These are phyloP conservation scores for Sebastes aleutianus DNA, from an alignment of 2,797 vertebrate species.

Conservation along the genomic window DNA sequence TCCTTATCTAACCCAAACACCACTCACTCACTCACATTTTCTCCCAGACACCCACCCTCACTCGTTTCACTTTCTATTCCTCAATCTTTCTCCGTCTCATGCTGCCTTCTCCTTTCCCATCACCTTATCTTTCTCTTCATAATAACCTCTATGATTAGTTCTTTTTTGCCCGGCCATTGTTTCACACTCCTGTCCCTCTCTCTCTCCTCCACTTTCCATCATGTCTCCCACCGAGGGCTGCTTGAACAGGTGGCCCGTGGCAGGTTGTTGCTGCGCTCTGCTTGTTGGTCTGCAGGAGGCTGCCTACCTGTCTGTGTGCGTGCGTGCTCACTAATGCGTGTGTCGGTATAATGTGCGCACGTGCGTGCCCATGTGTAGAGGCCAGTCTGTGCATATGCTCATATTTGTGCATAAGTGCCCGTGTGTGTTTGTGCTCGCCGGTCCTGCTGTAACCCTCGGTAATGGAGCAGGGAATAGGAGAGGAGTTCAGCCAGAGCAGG, in stretches of 20 bases:
- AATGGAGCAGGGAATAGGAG: constrained; percentile 75
- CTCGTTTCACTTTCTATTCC: neutral
- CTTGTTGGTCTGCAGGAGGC: constrained; percentile 70
- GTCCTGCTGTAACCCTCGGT: constrained; percentile 68
- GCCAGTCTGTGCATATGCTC: constrained; percentile 37
- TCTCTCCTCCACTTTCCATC: constrained; percentile 48
- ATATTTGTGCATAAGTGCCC: constrained; percentile 23
- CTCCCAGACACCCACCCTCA: neutral
- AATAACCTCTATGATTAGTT: constrained; percentile 59
- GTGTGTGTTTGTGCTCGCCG: constrained; percentile 37
- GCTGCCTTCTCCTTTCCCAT: constrained; percentile 9
- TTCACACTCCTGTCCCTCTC: constrained; percentile 48
- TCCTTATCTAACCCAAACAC: neutral
- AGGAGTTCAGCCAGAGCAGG: constrained; percentile 69
- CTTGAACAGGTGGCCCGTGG: constrained; percentile 77
- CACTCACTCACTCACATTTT: neutral
- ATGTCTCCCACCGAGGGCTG: constrained; percentile 48
- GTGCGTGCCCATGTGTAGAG: neutral
- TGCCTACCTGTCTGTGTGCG: constrained; percentile 50
- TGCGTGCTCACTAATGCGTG: constrained; percentile 1
- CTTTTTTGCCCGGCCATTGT: constrained; percentile 30
- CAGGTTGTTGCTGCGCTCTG: constrained; percentile 72
- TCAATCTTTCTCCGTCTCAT: constrained; percentile 1
- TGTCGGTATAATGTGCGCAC: neutral
- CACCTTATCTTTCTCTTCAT: constrained; percentile 35